These are phyloP conservation scores for Hirtodrosophila duncani DNA, from an alignment of 2,888 invertebrate species.

Conservation along the genomic window DNA sequence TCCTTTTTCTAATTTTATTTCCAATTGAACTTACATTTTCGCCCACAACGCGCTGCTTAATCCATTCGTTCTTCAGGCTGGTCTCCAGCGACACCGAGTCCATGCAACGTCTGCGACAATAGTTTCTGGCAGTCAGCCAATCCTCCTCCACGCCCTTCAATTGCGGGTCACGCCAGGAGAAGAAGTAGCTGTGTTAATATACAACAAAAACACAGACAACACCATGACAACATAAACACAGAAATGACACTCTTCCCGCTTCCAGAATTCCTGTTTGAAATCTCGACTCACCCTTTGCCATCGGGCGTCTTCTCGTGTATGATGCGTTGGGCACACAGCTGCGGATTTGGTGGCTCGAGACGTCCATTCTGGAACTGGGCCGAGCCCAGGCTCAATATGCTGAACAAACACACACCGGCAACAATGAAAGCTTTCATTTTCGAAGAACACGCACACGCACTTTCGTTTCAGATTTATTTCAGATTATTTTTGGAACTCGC, in stretches of 20 bases:
- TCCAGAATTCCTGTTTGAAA: neutral
- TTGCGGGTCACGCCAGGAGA: conserved; percentile 90
- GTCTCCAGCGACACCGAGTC: conserved; percentile 92
- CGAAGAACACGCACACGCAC: conserved; percentile 37
- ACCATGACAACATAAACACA: neutral
- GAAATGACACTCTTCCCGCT: neutral
- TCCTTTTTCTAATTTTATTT: no score
- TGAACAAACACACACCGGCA: conserved; percentile 78
- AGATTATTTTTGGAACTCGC: conserved; percentile 15
- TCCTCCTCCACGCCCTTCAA: conserved; percentile 87
- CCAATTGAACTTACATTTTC: conserved; percentile 83
- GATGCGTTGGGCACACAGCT: conserved; percentile 85
- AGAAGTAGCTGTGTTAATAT: conserved; percentile 85
- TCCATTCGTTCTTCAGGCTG: conserved; percentile 91
- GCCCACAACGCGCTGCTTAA: conserved; percentile 87
- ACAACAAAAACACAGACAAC: neutral
- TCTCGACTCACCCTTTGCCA: conserved; percentile 82
- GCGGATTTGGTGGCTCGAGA: conserved; percentile 87
- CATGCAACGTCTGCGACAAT: conserved; percentile 93
- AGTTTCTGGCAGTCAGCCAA: conserved; percentile 91
- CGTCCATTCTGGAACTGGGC: conserved; percentile 88
- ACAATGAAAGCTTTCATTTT: conserved; percentile 77
- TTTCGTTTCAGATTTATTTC: conserved; percentile 60
- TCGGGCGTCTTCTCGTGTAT: conserved; percentile 86
- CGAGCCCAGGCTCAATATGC: conserved; percentile 72